Evolutionary conservation across 2,113 vertebrate species (phyloP).

Genomic region (Reinhardtius hippoglossoides): DNA sequence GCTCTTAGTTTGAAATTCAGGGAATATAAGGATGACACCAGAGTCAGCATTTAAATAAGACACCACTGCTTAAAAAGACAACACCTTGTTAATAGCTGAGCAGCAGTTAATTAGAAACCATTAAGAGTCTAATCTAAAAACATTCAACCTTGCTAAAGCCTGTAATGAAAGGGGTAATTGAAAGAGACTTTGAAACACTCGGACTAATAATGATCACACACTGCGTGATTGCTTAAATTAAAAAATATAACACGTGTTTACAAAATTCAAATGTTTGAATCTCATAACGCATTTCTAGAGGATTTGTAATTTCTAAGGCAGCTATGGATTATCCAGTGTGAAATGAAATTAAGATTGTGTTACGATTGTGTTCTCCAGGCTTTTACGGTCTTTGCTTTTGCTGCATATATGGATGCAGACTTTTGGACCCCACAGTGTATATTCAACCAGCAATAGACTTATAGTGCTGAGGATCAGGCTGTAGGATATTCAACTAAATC

Average conservation of each 20-base stretch:
- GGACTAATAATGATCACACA: no score
- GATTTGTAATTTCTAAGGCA: neutral
- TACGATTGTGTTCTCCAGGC: no score
- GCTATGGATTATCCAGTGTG: neutral
- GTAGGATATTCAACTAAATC: no score
- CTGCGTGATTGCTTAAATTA: no score
- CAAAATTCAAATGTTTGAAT: neutral
- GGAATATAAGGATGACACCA: neutral
- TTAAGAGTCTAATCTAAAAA: slow-evolving; percentile 5
- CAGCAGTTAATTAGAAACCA: neutral
- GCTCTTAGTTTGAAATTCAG: neutral
- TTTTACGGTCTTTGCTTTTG: no score
- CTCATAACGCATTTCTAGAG: neutral
- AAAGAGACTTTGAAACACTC: no score
- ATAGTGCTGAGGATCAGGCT: no score
- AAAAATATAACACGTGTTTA: neutral
- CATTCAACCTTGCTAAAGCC: neutral
- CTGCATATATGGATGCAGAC: no score
- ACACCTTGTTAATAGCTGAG: neutral
- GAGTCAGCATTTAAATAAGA: neutral
- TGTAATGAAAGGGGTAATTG: no score
- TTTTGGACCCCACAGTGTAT: no score
- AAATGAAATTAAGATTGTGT: no score
- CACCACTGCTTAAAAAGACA: neutral
- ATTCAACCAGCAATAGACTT: no score